Base-by-base conservation (phyloP, 2,888 invertebrate species). In the Oligia strigilis region DNA sequence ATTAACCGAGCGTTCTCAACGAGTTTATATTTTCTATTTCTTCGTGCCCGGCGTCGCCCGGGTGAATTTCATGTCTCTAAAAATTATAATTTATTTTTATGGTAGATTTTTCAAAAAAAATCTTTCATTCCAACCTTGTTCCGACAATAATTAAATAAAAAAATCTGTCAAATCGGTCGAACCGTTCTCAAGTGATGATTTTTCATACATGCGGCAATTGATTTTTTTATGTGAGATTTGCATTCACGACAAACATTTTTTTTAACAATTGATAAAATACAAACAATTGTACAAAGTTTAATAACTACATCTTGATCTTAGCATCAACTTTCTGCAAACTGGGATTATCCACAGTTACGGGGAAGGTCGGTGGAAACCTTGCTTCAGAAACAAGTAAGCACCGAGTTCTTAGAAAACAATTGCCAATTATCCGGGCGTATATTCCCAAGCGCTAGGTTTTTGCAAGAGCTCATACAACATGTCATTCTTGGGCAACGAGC, bases 401-500 rank as follows among this genome's bases (percentile, higher is more conserved):
- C 84, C 13, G 58, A 69, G 71, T 88, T 91, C 87, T 87, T 84
- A 79, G 89, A 88, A 92, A 90, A 94, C 93, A 94, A 94, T 92
- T 87, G 90, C 86, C 91, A 90, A 93, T 93, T 91, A 92, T 90
- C 77, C 88, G 86, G 87, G 81, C 87, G 88, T 90, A 87, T 89
- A 87, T 94, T 93, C 92, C 91, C 93, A 93, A 89, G 91, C 90
- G 88, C 81, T 90, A 82, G 78, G 88, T 92, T 92, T 92, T 92
- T 91, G 91, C 90, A 88, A 89, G 84, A 87, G 76, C 87, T n/a
- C n/a, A n/a, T n/a, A 88, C 90, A 88, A 90, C 90, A 91, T 90
- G 91, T 92, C 91, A 92, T 91, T 92, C 90, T 93, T 93, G 89
- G 89, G 92, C 91, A 94, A 94, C 90, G 87, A 90, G 83, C 90